phyloP scores from a whole-genome alignment of 2,888 invertebrate species.

The Invenusta paracnida region DNA sequence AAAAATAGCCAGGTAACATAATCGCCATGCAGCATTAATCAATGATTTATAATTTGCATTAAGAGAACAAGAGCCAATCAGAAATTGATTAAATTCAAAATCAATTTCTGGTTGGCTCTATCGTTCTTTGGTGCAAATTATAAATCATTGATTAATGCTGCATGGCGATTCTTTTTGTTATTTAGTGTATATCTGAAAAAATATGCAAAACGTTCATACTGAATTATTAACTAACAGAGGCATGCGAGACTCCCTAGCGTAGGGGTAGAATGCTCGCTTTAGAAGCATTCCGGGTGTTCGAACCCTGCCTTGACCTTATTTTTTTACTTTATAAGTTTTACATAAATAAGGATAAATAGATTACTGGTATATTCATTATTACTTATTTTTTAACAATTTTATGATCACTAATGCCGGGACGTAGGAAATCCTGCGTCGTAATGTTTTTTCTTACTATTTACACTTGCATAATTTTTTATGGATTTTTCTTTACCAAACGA shows the following conservation, averaged over 20 bases:
- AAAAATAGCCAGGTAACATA: not conserved
- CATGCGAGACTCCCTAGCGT: conserved; percentile 4
- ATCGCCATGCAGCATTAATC: not conserved
- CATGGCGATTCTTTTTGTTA: not conserved
- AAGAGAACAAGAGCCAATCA: not conserved
- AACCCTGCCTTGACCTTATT: conserved; percentile 25
- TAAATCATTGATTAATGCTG: not conserved
- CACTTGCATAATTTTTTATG: conserved; percentile 18
- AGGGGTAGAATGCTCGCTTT: conserved; percentile 17
- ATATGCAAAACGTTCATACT: conserved; percentile 19
- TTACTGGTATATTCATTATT: conserved; percentile 23
- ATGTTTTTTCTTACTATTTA: conserved; percentile 10
- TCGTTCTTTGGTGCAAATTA: not conserved
- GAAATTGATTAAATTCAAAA: conserved; percentile 20
- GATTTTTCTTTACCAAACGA: conserved; percentile 27
- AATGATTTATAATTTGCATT: not conserved
- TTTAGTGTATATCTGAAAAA: not conserved
- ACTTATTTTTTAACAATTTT: not conserved
- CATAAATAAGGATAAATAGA: conserved; percentile 26
- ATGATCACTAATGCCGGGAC: conserved; percentile 27
- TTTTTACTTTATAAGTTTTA: conserved; percentile 25
- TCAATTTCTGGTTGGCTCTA: conserved; percentile 29
- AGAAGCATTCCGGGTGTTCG: not conserved
- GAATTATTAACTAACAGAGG: conserved; percentile 16
- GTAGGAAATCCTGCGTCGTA: not conserved